These are phyloP conservation scores for Euborellia annulipes DNA, from an alignment of 1,140 invertebrate genomes.

Conservation along the genomic window DNA sequence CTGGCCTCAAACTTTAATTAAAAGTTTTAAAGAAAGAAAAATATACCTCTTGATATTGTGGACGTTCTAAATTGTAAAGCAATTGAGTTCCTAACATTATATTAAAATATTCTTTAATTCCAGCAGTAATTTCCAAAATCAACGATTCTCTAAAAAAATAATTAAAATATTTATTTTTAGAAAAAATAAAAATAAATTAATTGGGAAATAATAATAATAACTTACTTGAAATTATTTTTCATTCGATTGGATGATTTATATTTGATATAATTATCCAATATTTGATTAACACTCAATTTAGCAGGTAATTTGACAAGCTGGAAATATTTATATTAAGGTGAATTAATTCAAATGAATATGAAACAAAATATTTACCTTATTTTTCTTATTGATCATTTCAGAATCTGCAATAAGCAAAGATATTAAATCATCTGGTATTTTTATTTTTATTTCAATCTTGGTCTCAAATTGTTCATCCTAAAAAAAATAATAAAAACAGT, in stretches of 20 bases:
- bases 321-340: conserved; percentile 12
- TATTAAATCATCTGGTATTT: conserved; percentile 87
- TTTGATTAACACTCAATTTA: conserved; percentile 68
- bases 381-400: conserved; percentile 78
- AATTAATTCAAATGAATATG: neutral
- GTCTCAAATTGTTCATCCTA: conserved; percentile 62
- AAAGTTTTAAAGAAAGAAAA: neutral
- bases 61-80: conserved; percentile 87
- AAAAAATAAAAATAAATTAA: conserved; percentile 6
- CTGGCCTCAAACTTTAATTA: neutral
- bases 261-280: conserved; percentile 79
- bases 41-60: conserved; percentile 68
- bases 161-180: neutral
- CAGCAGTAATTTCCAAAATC: conserved; percentile 65
- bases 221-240: conserved; percentile 60
- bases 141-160: conserved; percentile 48
- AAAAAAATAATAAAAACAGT: conserved; percentile 3
- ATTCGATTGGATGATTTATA: conserved; percentile 64
- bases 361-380: conserved; percentile 35
- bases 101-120: conserved; percentile 91
- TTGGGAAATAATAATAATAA: conserved; percentile 12
- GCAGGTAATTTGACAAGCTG: conserved; percentile 66
- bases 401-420: conserved; percentile 89
- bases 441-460: conserved; percentile 61
- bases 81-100: conserved; percentile 81